Evolutionary conservation across 2,797 vertebrate genomes (phyloP).

Genomic region (Galago senegalensis): DNA sequence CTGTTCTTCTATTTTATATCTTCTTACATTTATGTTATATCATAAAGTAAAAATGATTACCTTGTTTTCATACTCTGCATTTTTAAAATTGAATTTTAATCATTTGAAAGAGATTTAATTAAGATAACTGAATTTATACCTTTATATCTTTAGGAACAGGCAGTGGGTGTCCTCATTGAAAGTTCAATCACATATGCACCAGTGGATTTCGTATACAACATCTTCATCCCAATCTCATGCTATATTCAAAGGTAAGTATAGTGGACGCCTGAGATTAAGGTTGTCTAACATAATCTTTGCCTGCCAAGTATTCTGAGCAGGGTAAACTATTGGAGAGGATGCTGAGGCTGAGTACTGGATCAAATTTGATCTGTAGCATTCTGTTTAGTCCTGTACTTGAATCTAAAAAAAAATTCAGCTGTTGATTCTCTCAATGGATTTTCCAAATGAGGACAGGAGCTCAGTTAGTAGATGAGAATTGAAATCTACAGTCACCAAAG

Average conservation of each 20-base stretch:
- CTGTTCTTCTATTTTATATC: neutral
- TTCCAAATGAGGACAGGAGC: neutral
- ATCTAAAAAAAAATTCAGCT: neutral
- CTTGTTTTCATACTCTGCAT: neutral
- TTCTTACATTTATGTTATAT: neutral
- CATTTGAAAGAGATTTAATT: neutral
- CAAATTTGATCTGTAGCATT: neutral
- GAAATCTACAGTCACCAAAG: neutral
- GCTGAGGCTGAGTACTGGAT: neutral
- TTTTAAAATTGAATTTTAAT: neutral
- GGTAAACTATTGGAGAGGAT: neutral
- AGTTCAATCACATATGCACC: neutral
- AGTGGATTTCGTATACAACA: neutral
- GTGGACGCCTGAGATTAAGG: neutral
- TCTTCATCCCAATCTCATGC: neutral
- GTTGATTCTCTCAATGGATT: neutral
- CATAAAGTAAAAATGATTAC: neutral
- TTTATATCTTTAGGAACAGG: neutral
- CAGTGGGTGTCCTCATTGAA: neutral
- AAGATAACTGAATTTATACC: neutral
- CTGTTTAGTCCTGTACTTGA: neutral
- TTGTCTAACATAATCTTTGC: neutral
- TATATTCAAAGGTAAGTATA: constrained; percentile 15
- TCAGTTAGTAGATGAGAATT: neutral
- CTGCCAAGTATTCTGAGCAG: neutral